Evolutionary conservation across 2,797 vertebrate genomes (phyloP).

Genomic region (Falco berigora): DNA sequence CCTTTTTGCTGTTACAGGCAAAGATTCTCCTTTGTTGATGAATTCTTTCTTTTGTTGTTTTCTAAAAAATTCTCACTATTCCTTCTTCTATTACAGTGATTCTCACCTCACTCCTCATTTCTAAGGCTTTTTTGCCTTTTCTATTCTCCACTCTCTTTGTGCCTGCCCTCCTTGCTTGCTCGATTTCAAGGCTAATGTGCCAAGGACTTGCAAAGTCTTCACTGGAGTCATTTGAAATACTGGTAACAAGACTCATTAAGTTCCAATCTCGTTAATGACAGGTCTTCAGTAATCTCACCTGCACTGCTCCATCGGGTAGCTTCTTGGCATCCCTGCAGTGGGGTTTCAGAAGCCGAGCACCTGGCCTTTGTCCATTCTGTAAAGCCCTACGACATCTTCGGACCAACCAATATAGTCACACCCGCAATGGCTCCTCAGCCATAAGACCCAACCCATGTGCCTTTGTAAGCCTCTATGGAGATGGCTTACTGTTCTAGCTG

Average conservation of each 20-base stretch:
- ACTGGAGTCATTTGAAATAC: neutral
- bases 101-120: neutral
- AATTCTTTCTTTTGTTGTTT: neutral
- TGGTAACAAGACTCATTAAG: neutral
- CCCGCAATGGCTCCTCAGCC: neutral
- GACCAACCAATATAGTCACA: neutral
- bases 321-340: neutral
- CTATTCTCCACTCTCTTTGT: neutral
- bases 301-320: neutral
- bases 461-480: neutral
- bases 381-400: neutral
- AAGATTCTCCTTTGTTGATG: neutral
- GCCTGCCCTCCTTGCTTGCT: neutral
- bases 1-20: neutral
- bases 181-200: neutral
- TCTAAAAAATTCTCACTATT: neutral
- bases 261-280: neutral
- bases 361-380: neutral
- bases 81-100: neutral
- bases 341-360: neutral
- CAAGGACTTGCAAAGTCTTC: neutral
- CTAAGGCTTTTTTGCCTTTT: neutral
- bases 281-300: neutral
- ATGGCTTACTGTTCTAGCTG: neutral
- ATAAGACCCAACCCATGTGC: neutral